Conservation (phyloP, 2,113 vertebrate genomes). For the Phylloscopus whistleri region DNA sequence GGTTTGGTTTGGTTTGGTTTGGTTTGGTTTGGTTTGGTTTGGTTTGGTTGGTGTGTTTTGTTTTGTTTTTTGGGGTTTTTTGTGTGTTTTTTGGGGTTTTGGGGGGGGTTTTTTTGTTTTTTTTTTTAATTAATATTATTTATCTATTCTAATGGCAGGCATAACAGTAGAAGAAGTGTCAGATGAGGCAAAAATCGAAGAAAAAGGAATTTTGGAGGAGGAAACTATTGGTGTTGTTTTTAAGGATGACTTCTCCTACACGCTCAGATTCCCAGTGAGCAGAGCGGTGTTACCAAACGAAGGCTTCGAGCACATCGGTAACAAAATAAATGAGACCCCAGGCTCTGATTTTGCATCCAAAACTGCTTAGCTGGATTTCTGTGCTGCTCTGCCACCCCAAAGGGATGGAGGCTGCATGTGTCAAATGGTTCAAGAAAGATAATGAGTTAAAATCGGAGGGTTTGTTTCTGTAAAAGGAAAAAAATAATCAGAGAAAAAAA, state of each 20-base stretch:
- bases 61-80: too few relatives aligned
- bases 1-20: too few relatives aligned
- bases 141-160: neutral
- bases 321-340: neutral
- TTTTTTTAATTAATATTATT: neutral
- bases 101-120: too few relatives aligned
- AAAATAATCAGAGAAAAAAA: neutral
- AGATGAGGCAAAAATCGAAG: slow-evolving; percentile 75
- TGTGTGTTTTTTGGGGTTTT: too few relatives aligned
- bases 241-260: slow-evolving; percentile 79
- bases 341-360: neutral
- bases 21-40: too few relatives aligned
- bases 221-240: slow-evolving; percentile 79
- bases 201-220: slow-evolving; percentile 48
- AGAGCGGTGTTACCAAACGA: slow-evolving; percentile 65
- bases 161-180: slow-evolving; percentile 71
- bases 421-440: neutral
- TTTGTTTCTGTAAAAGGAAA: neutral
- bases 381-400: neutral
- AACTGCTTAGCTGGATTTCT: neutral
- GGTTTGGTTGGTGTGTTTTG: too few relatives aligned
- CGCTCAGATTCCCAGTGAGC: slow-evolving; percentile 72
- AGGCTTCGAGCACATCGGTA: slow-evolving; percentile 75
- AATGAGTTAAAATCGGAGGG: neutral
- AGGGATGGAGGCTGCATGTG: neutral